These are phyloP conservation scores for Prunella fulvescens DNA, from an alignment of 2,113 vertebrate genomes.

Conservation along the genomic window DNA sequence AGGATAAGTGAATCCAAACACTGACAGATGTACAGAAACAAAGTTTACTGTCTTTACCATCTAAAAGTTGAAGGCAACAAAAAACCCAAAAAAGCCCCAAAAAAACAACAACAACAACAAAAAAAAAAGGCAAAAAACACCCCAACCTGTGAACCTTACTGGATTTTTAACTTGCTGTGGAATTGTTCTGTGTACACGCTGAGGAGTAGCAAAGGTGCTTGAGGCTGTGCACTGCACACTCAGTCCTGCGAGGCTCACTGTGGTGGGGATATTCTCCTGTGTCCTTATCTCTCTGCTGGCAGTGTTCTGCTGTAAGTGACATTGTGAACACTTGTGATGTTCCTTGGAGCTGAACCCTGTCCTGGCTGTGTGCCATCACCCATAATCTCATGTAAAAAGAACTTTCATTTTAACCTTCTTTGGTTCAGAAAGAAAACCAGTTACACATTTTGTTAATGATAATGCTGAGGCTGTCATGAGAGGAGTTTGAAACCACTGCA, in stretches of 20 bases:
- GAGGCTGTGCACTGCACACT: neutral
- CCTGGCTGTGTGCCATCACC: neutral
- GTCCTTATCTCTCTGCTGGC: neutral
- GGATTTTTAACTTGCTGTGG: neutral
- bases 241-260: neutral
- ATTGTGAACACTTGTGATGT: neutral
- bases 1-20: neutral
- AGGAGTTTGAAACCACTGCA: slow-evolving; percentile 16
- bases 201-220: neutral
- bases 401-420: slow-evolving; percentile 35
- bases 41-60: neutral
- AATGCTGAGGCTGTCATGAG: slow-evolving; percentile 1
- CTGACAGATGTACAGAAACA: neutral
- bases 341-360: neutral
- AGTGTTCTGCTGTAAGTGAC: neutral
- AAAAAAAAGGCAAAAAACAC: neutral
- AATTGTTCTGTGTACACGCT: neutral
- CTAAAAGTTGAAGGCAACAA: neutral
- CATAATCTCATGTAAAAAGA: neutral
- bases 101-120: too few relatives aligned
- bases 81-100: too few relatives aligned
- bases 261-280: neutral
- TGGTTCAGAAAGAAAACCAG: neutral
- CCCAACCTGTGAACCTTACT: neutral
- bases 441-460: slow-evolving; percentile 13